A percentile compares a stretch with the other conserved stretches of the same genome.
Evolutionary conservation across 2,797 vertebrate species (phyloP).

Genomic region (Lithobates pipiens): DNA sequence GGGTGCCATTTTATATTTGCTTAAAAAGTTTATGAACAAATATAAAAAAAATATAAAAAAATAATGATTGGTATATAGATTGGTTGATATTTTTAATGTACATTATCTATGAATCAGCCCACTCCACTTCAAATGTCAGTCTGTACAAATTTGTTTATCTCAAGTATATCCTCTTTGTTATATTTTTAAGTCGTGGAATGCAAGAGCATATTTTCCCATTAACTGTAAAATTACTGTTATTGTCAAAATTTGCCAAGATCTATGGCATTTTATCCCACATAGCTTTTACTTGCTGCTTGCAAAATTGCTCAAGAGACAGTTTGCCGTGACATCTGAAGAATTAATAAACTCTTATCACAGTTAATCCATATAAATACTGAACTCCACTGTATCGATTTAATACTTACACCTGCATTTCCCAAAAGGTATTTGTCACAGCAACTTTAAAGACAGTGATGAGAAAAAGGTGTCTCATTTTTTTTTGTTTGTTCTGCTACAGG

Average conservation of each 20-base stretch:
- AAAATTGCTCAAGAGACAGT: slow-evolving; percentile 46
- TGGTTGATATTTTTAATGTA: background rate
- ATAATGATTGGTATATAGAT: background rate
- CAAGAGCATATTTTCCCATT: background rate
- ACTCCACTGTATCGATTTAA: slow-evolving; percentile 53
- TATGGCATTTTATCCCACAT: slow-evolving; percentile 7
- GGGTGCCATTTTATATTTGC: background rate
- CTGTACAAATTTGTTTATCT: background rate
- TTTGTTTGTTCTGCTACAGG: background rate
- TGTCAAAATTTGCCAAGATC: slow-evolving; percentile 27
- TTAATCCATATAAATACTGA: slow-evolving; percentile 58
- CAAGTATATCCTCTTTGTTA: background rate
- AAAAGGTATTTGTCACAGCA: slow-evolving; percentile 45
- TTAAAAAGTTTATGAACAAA: background rate
- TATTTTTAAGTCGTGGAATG: background rate
- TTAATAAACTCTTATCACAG: slow-evolving; percentile 56
- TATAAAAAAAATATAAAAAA: background rate
- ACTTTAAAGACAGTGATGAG: slow-evolving; percentile 19
- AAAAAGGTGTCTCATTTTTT: slow-evolving; percentile 30
- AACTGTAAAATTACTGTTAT: slow-evolving; percentile 5
- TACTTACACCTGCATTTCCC: slow-evolving; percentile 53
- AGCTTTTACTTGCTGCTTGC: slow-evolving; percentile 29
- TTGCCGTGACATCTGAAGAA: slow-evolving; percentile 46
- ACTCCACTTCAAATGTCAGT: background rate
- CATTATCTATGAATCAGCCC: background rate